Conservation (phyloP, 2,113 vertebrate species). For the Onychostruthus taczanowskii region DNA sequence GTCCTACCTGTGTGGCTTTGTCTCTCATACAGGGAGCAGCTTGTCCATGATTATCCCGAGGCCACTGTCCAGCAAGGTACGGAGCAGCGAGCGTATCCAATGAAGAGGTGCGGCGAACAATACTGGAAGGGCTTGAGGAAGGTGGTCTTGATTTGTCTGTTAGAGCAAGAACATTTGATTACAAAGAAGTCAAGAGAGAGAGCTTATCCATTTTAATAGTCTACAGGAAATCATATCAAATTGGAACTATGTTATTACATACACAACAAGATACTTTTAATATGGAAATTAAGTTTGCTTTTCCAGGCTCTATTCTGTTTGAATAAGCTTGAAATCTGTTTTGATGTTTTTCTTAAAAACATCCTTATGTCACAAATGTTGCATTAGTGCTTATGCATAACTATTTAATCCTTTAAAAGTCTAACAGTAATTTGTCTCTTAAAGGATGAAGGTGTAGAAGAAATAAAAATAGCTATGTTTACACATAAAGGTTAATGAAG, state of each 20-base stretch:
- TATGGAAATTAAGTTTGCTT: background rate
- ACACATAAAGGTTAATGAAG: background rate
- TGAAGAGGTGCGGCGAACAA: constrained; percentile 87
- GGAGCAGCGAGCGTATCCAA: constrained; percentile 89
- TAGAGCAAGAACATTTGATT: constrained; percentile 20
- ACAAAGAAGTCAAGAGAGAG: background rate
- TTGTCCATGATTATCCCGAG: constrained; percentile 89
- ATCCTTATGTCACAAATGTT: background rate
- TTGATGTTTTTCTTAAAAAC: background rate
- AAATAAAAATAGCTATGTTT: background rate
- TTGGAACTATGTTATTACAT: background rate
- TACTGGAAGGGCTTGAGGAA: constrained; percentile 77
- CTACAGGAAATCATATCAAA: background rate
- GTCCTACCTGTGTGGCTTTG: constrained; percentile 93
- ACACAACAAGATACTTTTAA: background rate
- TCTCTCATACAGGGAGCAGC: constrained; percentile 92
- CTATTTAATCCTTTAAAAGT: background rate
- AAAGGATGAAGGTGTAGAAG: background rate
- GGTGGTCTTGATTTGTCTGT: constrained; percentile 76
- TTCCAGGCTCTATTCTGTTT: background rate
- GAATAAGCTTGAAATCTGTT: background rate
- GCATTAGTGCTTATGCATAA: background rate
- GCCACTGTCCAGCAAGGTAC: constrained; percentile 95
- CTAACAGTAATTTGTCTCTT: background rate
- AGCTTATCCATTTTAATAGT: background rate